Conservation (phyloP, 2,888 invertebrate species). For the Pachymerium ferrugineum region DNA sequence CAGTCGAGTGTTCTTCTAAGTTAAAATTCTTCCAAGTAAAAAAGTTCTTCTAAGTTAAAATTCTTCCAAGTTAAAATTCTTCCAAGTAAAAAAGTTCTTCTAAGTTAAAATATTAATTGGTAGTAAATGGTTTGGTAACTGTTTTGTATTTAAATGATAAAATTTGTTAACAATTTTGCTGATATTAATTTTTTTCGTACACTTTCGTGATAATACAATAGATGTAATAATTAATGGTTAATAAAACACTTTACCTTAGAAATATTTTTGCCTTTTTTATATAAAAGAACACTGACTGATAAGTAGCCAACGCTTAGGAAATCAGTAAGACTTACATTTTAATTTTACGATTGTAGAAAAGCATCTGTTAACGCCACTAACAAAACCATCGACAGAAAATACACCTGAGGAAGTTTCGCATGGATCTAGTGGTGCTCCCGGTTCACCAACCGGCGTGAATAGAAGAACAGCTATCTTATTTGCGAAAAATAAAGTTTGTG, state of each 20-base stretch:
- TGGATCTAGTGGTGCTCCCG: neutral
- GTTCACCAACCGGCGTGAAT: conserved; percentile 58
- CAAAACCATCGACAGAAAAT: neutral
- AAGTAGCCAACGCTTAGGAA: neutral
- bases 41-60: too few species aligned
- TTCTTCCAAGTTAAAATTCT: too few species aligned
- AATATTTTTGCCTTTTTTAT: neutral
- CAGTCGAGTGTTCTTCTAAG: neutral
- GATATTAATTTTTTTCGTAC: neutral
- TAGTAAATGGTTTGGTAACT: too few species aligned
- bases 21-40: neutral
- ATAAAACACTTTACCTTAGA: neutral
- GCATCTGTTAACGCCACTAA: too few species aligned
- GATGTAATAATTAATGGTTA: neutral
- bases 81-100: neutral
- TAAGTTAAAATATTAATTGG: too few species aligned
- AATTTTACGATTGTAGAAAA: neutral
- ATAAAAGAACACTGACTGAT: neutral
- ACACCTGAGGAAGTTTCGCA: neutral
- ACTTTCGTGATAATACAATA: neutral
- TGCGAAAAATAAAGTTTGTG: conserved; percentile 59
- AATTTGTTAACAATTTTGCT: neutral
- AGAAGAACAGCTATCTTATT: conserved; percentile 70
- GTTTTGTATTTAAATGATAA: neutral
- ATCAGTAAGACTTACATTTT: neutral